These are phyloP conservation scores for Ictalurus furcatus DNA, from an alignment of 2,113 vertebrate species.

Conservation along the genomic window DNA sequence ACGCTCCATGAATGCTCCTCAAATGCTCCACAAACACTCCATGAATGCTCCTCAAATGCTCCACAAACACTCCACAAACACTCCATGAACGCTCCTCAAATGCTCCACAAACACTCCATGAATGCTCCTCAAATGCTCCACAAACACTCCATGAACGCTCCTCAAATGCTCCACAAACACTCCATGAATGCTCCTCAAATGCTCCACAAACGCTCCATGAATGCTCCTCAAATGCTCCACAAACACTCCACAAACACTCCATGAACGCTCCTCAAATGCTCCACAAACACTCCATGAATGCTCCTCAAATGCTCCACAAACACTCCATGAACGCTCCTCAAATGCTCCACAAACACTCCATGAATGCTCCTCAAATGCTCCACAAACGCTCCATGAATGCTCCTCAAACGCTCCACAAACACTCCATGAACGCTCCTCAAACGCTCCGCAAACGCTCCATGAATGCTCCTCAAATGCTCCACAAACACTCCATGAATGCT, in stretches of 20 bases:
- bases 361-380: no score
- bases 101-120: neutral
- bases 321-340: neutral
- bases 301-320: neutral
- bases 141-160: neutral
- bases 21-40: neutral
- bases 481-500: neutral
- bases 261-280: neutral
- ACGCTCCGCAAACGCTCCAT: neutral
- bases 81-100: neutral
- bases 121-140: neutral
- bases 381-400: neutral
- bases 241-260: neutral
- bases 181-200: neutral
- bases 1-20: neutral
- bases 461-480: neutral
- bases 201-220: neutral
- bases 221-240: neutral
- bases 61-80: neutral
- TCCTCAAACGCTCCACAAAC: neutral
- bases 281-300: neutral
- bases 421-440: neutral
- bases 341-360: neutral
- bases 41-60: neutral
- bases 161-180: neutral